These are phyloP conservation scores for Rhinolophus sinicus DNA, from an alignment of 2,113 vertebrate genomes.

Conservation along the genomic window DNA sequence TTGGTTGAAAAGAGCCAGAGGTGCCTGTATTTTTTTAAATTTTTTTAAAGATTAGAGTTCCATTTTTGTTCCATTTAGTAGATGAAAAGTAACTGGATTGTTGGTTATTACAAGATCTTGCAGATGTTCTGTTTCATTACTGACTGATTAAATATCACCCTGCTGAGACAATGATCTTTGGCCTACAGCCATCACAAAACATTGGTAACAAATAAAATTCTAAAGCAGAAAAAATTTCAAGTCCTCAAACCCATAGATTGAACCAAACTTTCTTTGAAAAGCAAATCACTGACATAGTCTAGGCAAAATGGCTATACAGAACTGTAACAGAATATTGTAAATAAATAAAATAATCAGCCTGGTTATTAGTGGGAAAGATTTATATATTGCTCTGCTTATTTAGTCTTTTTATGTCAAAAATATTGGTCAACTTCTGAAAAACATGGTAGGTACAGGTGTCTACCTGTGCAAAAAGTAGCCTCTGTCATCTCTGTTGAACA, in stretches of 20 bases:
- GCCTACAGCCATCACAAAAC: slow-evolving; percentile 44
- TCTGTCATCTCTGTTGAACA: not conserved
- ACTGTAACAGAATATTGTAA: not conserved
- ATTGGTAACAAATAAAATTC: slow-evolving; percentile 60
- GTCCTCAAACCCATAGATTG: not conserved
- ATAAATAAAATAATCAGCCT: not conserved
- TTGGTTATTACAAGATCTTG: slow-evolving; percentile 50
- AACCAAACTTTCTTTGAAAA: slow-evolving; percentile 15
- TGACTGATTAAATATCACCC: slow-evolving; percentile 47
- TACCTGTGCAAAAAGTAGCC: not conserved
- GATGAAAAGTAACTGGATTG: not conserved
- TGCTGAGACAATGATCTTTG: slow-evolving; percentile 62
- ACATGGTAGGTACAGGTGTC: not conserved
- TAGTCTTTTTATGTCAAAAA: not conserved
- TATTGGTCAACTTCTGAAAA: not conserved
- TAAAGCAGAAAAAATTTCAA: slow-evolving; percentile 46
- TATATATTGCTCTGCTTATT: not conserved
- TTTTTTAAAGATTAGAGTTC: not conserved
- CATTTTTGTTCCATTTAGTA: not conserved
- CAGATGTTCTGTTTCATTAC: slow-evolving; percentile 46
- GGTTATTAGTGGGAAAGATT: slow-evolving; percentile 17
- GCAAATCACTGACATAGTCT: not conserved
- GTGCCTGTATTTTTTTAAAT: slow-evolving; percentile 27
- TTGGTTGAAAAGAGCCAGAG: not conserved
- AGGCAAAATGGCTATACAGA: not conserved